These are phyloP conservation scores for Nannobrachium achirus DNA, from an alignment of 2,113 vertebrate species.

Conservation along the genomic window DNA sequence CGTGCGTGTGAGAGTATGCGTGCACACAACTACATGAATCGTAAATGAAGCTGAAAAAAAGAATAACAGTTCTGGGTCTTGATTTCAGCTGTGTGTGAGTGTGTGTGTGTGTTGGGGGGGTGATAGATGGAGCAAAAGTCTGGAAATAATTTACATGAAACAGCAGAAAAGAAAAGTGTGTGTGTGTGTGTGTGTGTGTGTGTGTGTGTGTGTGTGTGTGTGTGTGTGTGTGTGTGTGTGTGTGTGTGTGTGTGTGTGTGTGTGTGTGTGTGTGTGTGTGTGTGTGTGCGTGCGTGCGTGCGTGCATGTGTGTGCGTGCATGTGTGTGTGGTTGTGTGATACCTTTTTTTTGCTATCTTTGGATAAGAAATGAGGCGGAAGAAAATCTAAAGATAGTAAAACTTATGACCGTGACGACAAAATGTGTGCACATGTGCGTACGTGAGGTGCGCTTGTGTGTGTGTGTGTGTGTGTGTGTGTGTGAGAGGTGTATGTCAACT, in stretches of 20 bases:
- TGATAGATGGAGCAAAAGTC: slow-evolving; percentile 44
- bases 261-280: background rate
- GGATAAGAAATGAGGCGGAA: slow-evolving; percentile 55
- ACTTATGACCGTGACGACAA: slow-evolving; percentile 15
- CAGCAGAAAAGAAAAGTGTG: slow-evolving; percentile 49
- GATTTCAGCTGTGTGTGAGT: slow-evolving; percentile 58
- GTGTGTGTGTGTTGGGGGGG: background rate
- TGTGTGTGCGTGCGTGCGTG: slow-evolving; percentile 2
- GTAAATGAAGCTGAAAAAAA: slow-evolving; percentile 44
- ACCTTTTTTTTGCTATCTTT: slow-evolving; percentile 52
- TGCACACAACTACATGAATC: background rate
- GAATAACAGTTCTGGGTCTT: slow-evolving; percentile 60
- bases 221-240: slow-evolving; percentile 12
- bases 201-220: slow-evolving; percentile 10
- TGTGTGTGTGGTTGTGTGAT: background rate
- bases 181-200: slow-evolving; percentile 14
- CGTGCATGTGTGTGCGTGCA: background rate
- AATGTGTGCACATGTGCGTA: slow-evolving; percentile 19
- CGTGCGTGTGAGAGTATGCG: background rate
- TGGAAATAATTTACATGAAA: slow-evolving; percentile 65
- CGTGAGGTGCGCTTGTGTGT: background rate
- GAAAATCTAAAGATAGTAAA: slow-evolving; percentile 56
- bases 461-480: background rate
- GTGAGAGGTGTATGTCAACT: background rate
- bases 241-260: slow-evolving; percentile 29